These are phyloP conservation scores for Tachysurus fulvidraco DNA, from an alignment of 2,113 vertebrate species.

Conservation along the genomic window DNA sequence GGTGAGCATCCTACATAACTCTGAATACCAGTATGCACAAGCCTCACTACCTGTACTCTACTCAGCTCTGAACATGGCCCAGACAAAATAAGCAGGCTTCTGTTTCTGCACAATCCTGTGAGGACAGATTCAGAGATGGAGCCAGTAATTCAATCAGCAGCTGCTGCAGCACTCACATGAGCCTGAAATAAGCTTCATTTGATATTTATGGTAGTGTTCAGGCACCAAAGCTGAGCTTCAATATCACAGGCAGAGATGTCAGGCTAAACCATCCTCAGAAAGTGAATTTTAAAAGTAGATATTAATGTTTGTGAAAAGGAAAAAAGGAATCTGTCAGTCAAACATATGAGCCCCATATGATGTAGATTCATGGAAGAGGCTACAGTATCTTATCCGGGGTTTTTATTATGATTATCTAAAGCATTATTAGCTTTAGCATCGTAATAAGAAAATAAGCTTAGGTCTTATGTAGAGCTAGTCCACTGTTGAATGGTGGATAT, in stretches of 20 bases:
- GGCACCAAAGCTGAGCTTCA: not conserved
- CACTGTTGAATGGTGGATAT: not conserved
- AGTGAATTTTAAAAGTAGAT: not conserved
- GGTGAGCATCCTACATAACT: not conserved
- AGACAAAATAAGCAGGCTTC: not conserved
- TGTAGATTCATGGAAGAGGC: not conserved
- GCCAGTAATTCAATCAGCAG: slow-evolving; percentile 27
- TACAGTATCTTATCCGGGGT: not conserved
- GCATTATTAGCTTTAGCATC: not conserved
- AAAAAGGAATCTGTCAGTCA: slow-evolving; percentile 20
- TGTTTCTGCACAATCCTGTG: slow-evolving; percentile 12
- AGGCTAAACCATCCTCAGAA: not conserved
- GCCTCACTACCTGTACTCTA: not conserved
- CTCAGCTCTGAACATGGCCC: not conserved
- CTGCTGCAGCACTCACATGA: slow-evolving; percentile 11
- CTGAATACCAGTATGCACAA: not conserved
- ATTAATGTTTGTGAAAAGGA: not conserved
- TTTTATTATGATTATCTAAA: not conserved
- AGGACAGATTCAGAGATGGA: not conserved
- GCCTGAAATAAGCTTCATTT: slow-evolving; percentile 33
- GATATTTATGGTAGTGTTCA: slow-evolving; percentile 33
- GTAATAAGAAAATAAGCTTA: not conserved
- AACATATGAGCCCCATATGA: slow-evolving; percentile 7
- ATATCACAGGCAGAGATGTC: slow-evolving; percentile 12
- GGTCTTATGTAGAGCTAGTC: not conserved